Conservation (phyloP, 2,888 invertebrate genomes). For the Andrena haemorrhoa region DNA sequence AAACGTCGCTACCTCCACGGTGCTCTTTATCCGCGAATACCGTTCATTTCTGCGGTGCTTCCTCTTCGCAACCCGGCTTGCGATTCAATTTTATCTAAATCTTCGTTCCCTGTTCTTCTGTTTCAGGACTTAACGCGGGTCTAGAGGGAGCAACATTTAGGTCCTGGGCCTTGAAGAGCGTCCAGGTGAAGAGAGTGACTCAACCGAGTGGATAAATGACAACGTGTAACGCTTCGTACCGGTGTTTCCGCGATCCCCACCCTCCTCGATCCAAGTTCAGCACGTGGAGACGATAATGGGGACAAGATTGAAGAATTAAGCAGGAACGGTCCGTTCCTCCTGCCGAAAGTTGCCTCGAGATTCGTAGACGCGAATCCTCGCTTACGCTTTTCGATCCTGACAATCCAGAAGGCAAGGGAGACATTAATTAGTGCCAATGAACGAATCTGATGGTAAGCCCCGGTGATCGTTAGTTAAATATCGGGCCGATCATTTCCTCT, state of each 20-base stretch:
- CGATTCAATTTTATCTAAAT: not conserved
- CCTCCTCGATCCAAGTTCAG: constrained; percentile 15
- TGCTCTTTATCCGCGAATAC: not conserved
- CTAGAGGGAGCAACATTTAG: not conserved
- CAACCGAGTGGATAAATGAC: constrained; percentile 44
- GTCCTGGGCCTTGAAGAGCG: not conserved
- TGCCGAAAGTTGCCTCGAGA: constrained; percentile 30
- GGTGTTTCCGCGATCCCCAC: constrained; percentile 31
- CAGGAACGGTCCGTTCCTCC: constrained; percentile 10
- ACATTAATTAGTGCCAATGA: constrained; percentile 59
- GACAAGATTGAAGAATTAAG: constrained; percentile 30
- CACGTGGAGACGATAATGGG: constrained; percentile 29
- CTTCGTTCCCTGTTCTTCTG: constrained; percentile 19
- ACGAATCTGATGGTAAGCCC: constrained; percentile 61
- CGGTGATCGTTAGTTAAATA: not conserved
- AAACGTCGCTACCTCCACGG: not conserved
- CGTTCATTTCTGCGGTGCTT: not conserved
- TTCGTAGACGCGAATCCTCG: constrained; percentile 25
- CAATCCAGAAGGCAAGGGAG: constrained; percentile 17
- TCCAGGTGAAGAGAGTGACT: not conserved
- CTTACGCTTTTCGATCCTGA: constrained; percentile 5
- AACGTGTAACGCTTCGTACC: constrained; percentile 27
- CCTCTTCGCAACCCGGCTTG: not conserved
- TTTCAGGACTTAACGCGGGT: constrained; percentile 33
- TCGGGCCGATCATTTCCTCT: not conserved